phyloP scores from a whole-genome alignment of 2,113 vertebrate genomes.

The Halichoerus grypus region DNA sequence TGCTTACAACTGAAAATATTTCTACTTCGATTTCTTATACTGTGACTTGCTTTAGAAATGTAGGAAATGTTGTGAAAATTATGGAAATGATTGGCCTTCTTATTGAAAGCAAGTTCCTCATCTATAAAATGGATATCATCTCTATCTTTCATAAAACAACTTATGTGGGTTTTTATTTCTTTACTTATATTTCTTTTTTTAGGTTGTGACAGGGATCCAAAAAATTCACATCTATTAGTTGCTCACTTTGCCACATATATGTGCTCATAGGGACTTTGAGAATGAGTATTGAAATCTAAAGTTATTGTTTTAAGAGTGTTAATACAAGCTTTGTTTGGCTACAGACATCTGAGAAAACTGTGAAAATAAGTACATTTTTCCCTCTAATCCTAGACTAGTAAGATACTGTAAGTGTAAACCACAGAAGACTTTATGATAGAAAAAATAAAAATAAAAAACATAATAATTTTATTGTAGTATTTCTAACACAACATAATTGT shows the following conservation, averaged over 20 bases:
- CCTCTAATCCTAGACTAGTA: background rate
- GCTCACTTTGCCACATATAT: background rate
- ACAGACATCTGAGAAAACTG: background rate
- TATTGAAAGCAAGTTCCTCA: background rate
- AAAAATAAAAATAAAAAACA: background rate
- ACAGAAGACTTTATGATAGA: background rate
- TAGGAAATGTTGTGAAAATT: background rate
- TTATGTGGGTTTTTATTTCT: background rate
- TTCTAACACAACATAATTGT: background rate
- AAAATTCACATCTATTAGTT: background rate
- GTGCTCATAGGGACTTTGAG: background rate
- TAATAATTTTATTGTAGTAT: background rate
- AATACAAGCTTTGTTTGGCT: background rate
- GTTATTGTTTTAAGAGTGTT: background rate
- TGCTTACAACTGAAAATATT: conserved; percentile 10
- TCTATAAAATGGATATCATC: background rate
- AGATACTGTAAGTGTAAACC: background rate
- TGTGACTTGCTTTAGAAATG: background rate
- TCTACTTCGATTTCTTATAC: background rate
- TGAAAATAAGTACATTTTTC: background rate
- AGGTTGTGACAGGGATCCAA: background rate
- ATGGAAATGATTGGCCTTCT: background rate
- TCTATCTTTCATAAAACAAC: background rate
- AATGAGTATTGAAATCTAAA: background rate
- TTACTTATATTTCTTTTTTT: background rate